phyloP scores from a whole-genome alignment of 2,888 invertebrate species.

The Caenorhabditis panamensis region DNA sequence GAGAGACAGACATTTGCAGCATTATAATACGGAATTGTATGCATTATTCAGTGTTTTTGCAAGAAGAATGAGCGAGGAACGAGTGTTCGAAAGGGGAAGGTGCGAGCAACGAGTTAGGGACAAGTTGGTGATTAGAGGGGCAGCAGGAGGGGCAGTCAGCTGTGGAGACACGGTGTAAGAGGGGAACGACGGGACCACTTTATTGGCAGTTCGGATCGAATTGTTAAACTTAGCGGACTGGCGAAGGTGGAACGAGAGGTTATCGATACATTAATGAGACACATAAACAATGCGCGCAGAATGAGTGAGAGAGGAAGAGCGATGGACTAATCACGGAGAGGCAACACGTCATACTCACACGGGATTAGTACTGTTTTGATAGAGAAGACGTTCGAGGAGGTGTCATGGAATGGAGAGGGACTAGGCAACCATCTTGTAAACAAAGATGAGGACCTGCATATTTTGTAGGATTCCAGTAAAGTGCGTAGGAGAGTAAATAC shows the following conservation, averaged over 20 bases:
- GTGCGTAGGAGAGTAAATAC: too few relatives aligned
- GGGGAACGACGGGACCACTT: slow-evolving; percentile 31
- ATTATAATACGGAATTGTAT: slow-evolving; percentile 45
- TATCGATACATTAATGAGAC: slow-evolving; percentile 54
- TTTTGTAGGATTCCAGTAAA: too few relatives aligned
- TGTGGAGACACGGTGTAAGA: slow-evolving; percentile 30
- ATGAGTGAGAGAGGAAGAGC: background rate
- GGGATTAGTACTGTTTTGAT: slow-evolving; percentile 7
- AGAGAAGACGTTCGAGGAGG: slow-evolving; percentile 10
- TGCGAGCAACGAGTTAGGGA: background rate
- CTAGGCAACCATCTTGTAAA: too few relatives aligned
- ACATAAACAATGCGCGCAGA: slow-evolving; percentile 54
- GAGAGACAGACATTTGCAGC: slow-evolving; percentile 29
- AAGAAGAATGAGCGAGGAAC: slow-evolving; percentile 18
- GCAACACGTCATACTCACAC: too few relatives aligned
- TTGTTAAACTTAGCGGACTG: slow-evolving; percentile 45
- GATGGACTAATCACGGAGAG: background rate
- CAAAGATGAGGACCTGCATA: too few relatives aligned
- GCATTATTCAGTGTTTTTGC: slow-evolving; percentile 58
- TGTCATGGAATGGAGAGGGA: too few relatives aligned
- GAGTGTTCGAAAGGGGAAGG: background rate
- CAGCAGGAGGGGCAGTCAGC: slow-evolving; percentile 33
- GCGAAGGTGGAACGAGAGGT: background rate
- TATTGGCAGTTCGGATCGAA: slow-evolving; percentile 55
- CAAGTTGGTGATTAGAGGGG: slow-evolving; percentile 28